These are phyloP conservation scores for Idaea straminata DNA, from an alignment of 2,888 invertebrate species.

Conservation along the genomic window DNA sequence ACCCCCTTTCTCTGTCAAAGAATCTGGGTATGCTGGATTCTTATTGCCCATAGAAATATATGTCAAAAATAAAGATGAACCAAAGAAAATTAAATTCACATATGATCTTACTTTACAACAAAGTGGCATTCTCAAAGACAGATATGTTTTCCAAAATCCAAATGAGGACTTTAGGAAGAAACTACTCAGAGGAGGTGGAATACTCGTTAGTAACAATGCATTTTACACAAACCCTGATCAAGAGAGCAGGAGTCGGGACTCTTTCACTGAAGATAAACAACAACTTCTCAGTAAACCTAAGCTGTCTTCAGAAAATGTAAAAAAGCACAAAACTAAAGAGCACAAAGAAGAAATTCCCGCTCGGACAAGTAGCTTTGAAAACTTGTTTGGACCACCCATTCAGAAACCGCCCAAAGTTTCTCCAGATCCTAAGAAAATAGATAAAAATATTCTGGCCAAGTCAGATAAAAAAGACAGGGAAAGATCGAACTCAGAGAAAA, in stretches of 20 bases:
- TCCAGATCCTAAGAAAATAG: constrained; percentile 82
- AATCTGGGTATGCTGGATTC: constrained; percentile 98
- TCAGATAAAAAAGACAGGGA: constrained; percentile 81
- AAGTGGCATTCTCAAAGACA: constrained; percentile 88
- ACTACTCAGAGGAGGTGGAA: constrained; percentile 92
- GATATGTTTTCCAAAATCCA: constrained; percentile 90
- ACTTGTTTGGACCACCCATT: constrained; percentile 91
- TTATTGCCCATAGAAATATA: constrained; percentile 93
- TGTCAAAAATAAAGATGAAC: constrained; percentile 93
- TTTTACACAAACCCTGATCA: constrained; percentile 75
- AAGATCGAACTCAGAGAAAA: constrained; percentile 68
- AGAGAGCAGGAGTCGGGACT: constrained; percentile 80
- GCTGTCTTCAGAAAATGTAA: constrained; percentile 78
- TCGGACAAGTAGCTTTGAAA: constrained; percentile 85
- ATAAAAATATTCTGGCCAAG: constrained; percentile 52
- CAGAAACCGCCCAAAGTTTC: constrained; percentile 86
- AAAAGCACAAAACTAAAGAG: constrained; percentile 82
- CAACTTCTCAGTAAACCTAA: constrained; percentile 87
- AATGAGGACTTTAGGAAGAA: constrained; percentile 94
- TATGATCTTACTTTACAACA: constrained; percentile 93
- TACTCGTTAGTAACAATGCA: constrained; percentile 69
- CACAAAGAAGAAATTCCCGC: constrained; percentile 78
- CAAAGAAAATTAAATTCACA: constrained; percentile 89
- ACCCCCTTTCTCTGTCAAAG: constrained; percentile 93
- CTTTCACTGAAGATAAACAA: constrained; percentile 77